A percentile compares a stretch with the other conserved stretches of the same genome.
Evolutionary conservation across 2,888 invertebrate genomes (phyloP).

Genomic region (Cheilosia grossa): DNA sequence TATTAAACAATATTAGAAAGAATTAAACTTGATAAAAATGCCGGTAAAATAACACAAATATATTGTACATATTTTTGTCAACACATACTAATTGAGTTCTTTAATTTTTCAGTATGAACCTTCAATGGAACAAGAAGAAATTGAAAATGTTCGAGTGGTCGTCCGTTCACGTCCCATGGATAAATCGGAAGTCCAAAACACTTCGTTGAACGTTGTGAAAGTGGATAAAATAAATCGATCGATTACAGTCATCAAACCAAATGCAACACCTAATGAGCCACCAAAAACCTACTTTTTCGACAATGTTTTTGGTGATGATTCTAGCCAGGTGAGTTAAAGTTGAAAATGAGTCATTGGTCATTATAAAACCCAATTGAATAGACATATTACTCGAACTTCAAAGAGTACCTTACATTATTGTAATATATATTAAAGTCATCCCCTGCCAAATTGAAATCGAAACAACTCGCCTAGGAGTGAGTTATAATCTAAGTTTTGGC

Average conservation of each 20-base stretch:
- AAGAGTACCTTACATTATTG: not conserved
- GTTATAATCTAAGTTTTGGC: too few relatives aligned
- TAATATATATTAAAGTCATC: not conserved
- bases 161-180: conserved; percentile 97
- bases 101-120: conserved; percentile 48
- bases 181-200: conserved; percentile 90
- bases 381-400: not conserved
- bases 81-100: not conserved
- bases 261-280: conserved; percentile 88
- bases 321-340: conserved; percentile 80
- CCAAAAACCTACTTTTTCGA: conserved; percentile 97
- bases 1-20: not conserved
- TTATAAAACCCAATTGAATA: not conserved
- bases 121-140: conserved; percentile 84
- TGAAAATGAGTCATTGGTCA: conserved; percentile 10
- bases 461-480: too few relatives aligned
- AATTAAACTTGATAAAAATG: conserved; percentile 34
- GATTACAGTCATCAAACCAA: conserved; percentile 90
- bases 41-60: conserved; percentile 41
- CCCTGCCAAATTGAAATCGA: too few relatives aligned
- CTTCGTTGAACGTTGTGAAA: conserved; percentile 89
- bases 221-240: conserved; percentile 91
- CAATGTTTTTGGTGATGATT: conserved; percentile 93
- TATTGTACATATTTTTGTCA: not conserved
- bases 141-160: conserved; percentile 98